Base-by-base conservation (phyloP, 2,888 invertebrate species). In the Allacma fusca region DNA sequence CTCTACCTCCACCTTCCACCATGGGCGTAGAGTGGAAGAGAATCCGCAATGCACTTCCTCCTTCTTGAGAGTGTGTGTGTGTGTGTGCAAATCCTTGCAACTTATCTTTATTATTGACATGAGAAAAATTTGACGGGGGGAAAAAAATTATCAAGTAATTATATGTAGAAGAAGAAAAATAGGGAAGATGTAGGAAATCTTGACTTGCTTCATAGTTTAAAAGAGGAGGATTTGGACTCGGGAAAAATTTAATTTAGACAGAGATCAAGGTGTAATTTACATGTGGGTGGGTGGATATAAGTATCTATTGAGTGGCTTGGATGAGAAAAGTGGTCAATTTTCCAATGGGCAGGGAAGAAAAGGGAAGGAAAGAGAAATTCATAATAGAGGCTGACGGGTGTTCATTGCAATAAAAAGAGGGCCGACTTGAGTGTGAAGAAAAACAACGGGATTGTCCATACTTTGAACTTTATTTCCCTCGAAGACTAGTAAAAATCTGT, bases 361-460 rank as follows among this genome's bases (percentile, higher is more conserved):
- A 24, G 24, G 62, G 5, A 26, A 62, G 62, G 62, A 62, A 62
- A 24, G 62, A 62, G 62, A 62, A 62, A 62, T 62, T 62, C 57
- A 57, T 16, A 57, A 57, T 57, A 16, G 16, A 57, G 57, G 24
- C 9, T 62, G 24, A 62, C n/a, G n/a, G 50, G 16, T 50, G 19
- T 50, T 50, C 19, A 64, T 24, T 29, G 72, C 28, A 34, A 73
- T 73, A 73, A 73, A n/a, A 74, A 74, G 64, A 74, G 74, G 50
- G 24, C 28, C 57, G 64, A 28, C 62, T 34, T 62, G 72, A 13
- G 64, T 67, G 74, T 44, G 28, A 65, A 43, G 64, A 74, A 74
- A 65, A 43, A 13, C 65, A 74, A 74, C 74, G 74, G 74, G 67
- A 74, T 70, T 76, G 23, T 62, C 13, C 26, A 28, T 59, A 59